Conservation (phyloP, 2,888 invertebrate species). For the Phyllotreta cruciferae region DNA sequence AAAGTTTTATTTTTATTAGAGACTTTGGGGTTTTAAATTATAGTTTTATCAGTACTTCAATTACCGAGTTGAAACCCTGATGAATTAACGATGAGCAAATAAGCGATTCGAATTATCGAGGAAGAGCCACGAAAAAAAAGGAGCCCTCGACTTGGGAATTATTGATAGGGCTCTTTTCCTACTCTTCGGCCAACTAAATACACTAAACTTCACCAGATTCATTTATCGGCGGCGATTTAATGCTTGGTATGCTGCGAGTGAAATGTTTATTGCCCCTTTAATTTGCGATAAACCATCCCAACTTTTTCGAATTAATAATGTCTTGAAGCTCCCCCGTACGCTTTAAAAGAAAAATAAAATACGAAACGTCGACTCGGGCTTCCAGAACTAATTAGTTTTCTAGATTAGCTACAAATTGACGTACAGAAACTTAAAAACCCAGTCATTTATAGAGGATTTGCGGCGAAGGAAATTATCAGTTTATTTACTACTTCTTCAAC, state of each 20-base stretch:
- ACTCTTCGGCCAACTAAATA: conserved; percentile 34
- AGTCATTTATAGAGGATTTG: too few species aligned
- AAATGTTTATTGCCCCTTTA: conserved; percentile 22
- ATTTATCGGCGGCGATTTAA: conserved; percentile 34
- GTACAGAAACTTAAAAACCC: too few species aligned
- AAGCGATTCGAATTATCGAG: conserved; percentile 29
- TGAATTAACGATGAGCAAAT: conserved; percentile 31
- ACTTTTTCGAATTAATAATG: conserved; percentile 5
- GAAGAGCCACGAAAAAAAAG: conserved; percentile 24
- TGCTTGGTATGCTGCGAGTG: conserved; percentile 20
- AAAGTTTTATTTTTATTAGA: too few species aligned
- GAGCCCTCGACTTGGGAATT: conserved; percentile 48
- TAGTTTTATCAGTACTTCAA: conserved; percentile 18
- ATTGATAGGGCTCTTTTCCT: conserved; percentile 39
- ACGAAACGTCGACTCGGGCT: too few species aligned
- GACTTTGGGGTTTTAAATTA: conserved; percentile 5
- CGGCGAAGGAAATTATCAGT: too few species aligned
- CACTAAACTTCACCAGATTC: conserved; percentile 43
- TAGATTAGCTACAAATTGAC: too few species aligned
- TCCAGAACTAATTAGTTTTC: too few species aligned
- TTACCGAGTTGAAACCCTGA: conserved; percentile 18
- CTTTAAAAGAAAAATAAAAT: background rate
- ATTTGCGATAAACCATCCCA: conserved; percentile 17
- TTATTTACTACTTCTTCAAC: too few species aligned
- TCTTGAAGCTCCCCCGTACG: too few species aligned